Conservation (phyloP, 2,797 vertebrate species). For the Cheirogaleus major region DNA sequence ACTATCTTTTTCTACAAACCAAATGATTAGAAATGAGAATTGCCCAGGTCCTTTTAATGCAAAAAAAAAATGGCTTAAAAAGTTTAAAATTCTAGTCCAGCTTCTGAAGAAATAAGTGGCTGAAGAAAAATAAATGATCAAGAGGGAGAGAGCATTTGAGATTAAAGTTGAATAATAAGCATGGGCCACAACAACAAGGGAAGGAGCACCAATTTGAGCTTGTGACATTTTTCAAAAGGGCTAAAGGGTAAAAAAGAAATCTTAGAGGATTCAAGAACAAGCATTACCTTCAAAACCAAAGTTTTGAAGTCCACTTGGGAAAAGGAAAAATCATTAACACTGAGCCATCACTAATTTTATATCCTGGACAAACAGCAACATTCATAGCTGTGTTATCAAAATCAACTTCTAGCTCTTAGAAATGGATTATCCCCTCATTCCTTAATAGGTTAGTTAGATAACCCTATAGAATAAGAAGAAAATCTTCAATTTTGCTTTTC, state of each 20-base stretch:
- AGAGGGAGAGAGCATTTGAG: background rate
- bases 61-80: background rate
- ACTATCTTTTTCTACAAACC: background rate
- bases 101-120: background rate
- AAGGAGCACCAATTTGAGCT: background rate
- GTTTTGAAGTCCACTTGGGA: background rate
- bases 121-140: background rate
- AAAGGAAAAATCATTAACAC: background rate
- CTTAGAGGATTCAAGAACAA: background rate
- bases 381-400: background rate
- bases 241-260: background rate
- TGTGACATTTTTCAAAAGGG: background rate
- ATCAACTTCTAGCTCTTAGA: background rate
- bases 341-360: background rate
- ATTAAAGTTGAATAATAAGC: background rate
- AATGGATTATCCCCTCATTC: background rate
- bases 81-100: background rate
- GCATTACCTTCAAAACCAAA: background rate
- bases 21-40: background rate
- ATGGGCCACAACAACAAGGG: background rate
- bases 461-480: background rate
- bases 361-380: background rate
- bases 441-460: background rate
- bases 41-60: background rate
- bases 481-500: slow-evolving; percentile 15